These are phyloP conservation scores for Bellardia bayeri DNA, from an alignment of 2,888 invertebrate species.

Conservation along the genomic window DNA sequence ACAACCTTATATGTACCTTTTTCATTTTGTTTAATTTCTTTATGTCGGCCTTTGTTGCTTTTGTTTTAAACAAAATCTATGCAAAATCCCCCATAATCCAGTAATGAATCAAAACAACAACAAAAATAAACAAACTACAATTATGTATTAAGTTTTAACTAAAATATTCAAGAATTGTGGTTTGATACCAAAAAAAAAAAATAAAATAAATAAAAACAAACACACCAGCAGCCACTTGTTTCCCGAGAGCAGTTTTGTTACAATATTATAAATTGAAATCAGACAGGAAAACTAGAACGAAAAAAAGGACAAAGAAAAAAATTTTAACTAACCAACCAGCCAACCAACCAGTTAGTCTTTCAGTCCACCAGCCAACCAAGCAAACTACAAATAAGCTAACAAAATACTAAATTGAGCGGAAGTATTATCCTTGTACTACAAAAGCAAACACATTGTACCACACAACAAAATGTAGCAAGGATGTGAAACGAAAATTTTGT, in stretches of 20 bases:
- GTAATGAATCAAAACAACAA: constrained; percentile 11
- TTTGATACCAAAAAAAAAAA: constrained; percentile 17
- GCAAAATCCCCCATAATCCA: constrained; percentile 23
- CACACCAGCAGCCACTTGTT: neutral
- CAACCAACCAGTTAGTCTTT: neutral
- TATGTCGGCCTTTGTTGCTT: neutral
- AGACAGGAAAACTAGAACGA: neutral
- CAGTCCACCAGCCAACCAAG: neutral
- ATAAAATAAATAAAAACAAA: neutral
- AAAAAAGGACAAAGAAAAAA: constrained; percentile 10
- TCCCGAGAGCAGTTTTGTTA: constrained; percentile 19
- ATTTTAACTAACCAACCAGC: constrained; percentile 1
- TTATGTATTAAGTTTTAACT: constrained; percentile 25
- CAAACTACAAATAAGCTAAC: neutral
- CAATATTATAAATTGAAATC: neutral
- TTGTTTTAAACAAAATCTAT: constrained; percentile 11
- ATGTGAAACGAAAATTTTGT: neutral
- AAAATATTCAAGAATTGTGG: constrained; percentile 56
- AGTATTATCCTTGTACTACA: constrained; percentile 39
- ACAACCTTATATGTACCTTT: neutral
- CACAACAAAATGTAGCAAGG: neutral
- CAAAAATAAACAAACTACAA: constrained; percentile 5
- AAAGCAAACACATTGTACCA: neutral
- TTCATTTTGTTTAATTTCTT: neutral
- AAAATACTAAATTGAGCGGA: constrained; percentile 56